A percentile compares a stretch with the other conserved stretches of the same genome.
These are phyloP conservation scores for Polyploca ridens DNA, from an alignment of 2,888 invertebrate genomes.

Conservation along the genomic window DNA sequence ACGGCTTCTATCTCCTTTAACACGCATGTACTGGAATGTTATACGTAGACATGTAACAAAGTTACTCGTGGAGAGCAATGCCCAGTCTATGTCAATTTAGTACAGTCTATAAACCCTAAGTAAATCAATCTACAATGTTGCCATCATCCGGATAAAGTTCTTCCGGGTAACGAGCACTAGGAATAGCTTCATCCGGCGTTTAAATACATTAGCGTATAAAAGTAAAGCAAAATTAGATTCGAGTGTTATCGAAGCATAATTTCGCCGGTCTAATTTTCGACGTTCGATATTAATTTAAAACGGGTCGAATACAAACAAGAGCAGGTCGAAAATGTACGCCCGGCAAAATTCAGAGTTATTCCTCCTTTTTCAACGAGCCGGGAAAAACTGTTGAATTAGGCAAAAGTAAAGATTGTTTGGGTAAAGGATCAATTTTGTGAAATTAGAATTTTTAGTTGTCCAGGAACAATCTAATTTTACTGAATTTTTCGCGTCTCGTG, in stretches of 20 bases:
- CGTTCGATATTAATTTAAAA: slow-evolving; percentile 61
- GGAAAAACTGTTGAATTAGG: slow-evolving; percentile 61
- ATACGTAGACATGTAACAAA: neutral
- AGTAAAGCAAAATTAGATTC: slow-evolving; percentile 20
- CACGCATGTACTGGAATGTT: too few relatives aligned
- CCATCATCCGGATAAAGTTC: neutral
- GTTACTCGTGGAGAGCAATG: neutral
- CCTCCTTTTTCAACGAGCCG: slow-evolving; percentile 43
- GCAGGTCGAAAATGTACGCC: slow-evolving; percentile 44
- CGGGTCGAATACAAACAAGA: slow-evolving; percentile 54
- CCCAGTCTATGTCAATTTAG: neutral
- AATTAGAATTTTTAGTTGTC: slow-evolving; percentile 47
- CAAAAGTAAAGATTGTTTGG: slow-evolving; percentile 60
- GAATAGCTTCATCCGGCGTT: neutral
- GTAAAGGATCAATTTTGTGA: slow-evolving; percentile 54
- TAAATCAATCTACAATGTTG: neutral
- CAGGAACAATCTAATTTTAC: slow-evolving; percentile 43
- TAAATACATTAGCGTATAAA: neutral
- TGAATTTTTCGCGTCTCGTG: slow-evolving; percentile 29
- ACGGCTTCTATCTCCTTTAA: neutral
- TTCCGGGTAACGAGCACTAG: neutral
- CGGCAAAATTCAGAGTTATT: slow-evolving; percentile 47
- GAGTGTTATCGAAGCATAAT: slow-evolving; percentile 49
- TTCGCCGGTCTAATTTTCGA: slow-evolving; percentile 51
- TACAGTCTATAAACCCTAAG: neutral